Evolutionary conservation across 2,888 invertebrate genomes (phyloP).

Genomic region (Hyppa rectilinea): DNA sequence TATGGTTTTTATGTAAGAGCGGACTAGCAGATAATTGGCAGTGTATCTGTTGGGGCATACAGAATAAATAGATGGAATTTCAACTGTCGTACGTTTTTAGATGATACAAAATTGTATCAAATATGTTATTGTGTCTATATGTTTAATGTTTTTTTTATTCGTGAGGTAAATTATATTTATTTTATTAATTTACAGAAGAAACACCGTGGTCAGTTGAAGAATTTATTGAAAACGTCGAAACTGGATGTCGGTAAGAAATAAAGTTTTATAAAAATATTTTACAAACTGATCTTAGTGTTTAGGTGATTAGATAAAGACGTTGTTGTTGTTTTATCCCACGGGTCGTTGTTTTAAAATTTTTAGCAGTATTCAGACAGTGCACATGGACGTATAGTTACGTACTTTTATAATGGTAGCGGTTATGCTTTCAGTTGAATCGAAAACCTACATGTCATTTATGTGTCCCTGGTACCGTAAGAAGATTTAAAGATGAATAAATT

Average conservation of each 20-base stretch:
- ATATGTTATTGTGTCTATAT: too few relatives aligned
- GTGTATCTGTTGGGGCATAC: neutral
- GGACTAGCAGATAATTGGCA: neutral
- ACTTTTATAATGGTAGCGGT: neutral
- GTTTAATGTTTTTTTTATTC: too few relatives aligned
- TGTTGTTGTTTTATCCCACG: neutral
- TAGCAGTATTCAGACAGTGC: too few relatives aligned
- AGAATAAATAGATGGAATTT: neutral
- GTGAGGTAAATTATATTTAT: neutral
- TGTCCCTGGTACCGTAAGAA: conserved; percentile 28
- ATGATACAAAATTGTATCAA: neutral
- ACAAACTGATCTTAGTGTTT: neutral
- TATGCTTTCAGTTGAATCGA: conserved; percentile 13
- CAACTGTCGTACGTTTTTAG: neutral
- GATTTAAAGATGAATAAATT: conserved; percentile 32
- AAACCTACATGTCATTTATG: conserved; percentile 22
- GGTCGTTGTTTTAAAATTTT: neutral
- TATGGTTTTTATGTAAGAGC: too few relatives aligned
- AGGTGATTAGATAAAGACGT: neutral
- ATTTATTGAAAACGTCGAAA: conserved; percentile 96
- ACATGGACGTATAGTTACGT: neutral
- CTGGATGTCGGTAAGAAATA: conserved; percentile 92
- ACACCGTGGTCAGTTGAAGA: conserved; percentile 97
- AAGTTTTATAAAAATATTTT: neutral
- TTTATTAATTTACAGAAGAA: conserved; percentile 87